A percentile compares a stretch with the other conserved stretches of the same genome.
Conservation (phyloP, 2,888 invertebrate genomes). For the Hecatera dysodea region DNA sequence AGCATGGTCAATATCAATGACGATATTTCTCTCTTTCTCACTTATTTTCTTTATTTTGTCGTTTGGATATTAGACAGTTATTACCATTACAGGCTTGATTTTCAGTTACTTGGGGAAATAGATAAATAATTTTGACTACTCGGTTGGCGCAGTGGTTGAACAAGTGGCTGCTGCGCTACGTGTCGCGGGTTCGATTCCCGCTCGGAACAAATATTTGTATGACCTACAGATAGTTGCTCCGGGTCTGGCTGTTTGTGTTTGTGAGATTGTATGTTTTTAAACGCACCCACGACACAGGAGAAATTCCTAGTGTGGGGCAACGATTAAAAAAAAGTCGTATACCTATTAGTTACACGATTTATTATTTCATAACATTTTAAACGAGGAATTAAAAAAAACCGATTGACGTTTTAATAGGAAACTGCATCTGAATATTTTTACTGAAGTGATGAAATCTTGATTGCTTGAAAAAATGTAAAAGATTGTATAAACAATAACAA, state of each 20-base stretch:
- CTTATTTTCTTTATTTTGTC: slow-evolving; percentile 4
- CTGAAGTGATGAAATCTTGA: slow-evolving; percentile 56
- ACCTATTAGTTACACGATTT: too few relatives aligned
- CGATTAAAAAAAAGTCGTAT: too few relatives aligned
- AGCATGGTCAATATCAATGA: background rate
- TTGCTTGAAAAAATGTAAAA: slow-evolving; percentile 42
- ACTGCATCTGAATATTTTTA: slow-evolving; percentile 35
- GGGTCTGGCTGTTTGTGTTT: too few relatives aligned
- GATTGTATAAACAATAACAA: slow-evolving; percentile 47
- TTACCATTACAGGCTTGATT: background rate
- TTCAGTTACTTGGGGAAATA: background rate
- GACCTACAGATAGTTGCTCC: too few relatives aligned
- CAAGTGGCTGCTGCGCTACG: too few relatives aligned
- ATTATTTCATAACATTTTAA: background rate
- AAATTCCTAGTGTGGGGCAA: too few relatives aligned
- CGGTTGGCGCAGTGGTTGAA: too few relatives aligned
- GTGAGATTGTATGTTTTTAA: too few relatives aligned
- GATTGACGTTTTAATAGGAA: slow-evolving; percentile 30
- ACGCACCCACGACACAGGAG: too few relatives aligned
- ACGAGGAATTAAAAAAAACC: slow-evolving; percentile 30
- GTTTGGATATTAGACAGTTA: slow-evolving; percentile 18
- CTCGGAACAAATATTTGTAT: too few relatives aligned
- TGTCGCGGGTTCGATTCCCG: too few relatives aligned
- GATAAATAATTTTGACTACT: too few relatives aligned
- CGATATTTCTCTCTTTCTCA: background rate